Conservation (phyloP, 2,888 invertebrate genomes). For the Drosophila longiperda region DNA sequence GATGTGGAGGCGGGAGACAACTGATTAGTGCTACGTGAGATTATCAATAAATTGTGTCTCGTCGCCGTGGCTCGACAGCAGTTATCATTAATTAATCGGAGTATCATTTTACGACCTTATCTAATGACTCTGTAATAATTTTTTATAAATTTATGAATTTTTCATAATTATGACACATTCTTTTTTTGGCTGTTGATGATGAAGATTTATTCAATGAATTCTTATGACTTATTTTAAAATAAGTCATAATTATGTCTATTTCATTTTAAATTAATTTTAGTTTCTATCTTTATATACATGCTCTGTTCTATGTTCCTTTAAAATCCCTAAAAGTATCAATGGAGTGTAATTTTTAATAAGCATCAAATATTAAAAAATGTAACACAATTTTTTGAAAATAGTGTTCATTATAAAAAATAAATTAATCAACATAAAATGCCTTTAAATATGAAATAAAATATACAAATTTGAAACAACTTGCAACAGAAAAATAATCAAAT, state of each 20-base stretch:
- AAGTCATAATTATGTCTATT: not conserved
- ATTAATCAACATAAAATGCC: not conserved
- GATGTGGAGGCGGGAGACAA: constrained; percentile 17
- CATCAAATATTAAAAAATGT: not conserved
- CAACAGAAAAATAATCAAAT: not conserved
- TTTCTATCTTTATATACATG: not conserved
- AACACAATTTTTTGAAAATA: not conserved
- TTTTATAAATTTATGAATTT: too few relatives aligned
- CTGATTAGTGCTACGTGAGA: constrained; percentile 59
- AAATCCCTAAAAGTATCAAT: not conserved
- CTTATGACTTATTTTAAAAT: not conserved
- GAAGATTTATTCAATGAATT: constrained; percentile 7
- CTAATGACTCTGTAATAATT: constrained; percentile 26
- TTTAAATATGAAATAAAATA: not conserved
- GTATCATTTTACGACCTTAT: constrained; percentile 28
- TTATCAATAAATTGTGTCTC: constrained; percentile 41
- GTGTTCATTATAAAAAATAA: not conserved
- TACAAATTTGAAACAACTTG: not conserved
- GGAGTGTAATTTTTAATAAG: not conserved
- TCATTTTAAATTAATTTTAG: not conserved
- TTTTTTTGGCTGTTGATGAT: not conserved
- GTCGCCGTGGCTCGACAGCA: constrained; percentile 45
- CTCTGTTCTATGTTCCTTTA: not conserved
- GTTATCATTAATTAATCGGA: constrained; percentile 55
- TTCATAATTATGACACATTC: not conserved